phyloP scores from a whole-genome alignment of 2,797 vertebrate genomes.

The Erithacus rubecula region DNA sequence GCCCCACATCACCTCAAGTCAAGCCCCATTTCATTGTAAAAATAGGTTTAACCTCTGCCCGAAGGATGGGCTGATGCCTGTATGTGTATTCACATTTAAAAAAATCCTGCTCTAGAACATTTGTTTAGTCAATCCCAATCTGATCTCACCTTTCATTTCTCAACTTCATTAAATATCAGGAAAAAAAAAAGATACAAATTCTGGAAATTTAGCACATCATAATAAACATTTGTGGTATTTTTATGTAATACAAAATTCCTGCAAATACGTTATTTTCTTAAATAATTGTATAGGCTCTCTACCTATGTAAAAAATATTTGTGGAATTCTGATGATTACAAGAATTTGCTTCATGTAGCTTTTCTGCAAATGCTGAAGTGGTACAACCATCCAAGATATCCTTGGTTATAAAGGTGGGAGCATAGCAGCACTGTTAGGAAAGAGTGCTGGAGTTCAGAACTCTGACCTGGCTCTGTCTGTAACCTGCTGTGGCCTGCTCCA shows the following conservation, averaged over 20 bases:
- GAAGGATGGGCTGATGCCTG: neutral
- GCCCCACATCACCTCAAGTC: neutral
- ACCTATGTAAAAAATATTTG: neutral
- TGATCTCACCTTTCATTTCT: neutral
- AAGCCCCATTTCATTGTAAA: neutral
- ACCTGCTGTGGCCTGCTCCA: neutral
- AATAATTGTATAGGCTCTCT: neutral
- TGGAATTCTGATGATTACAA: neutral
- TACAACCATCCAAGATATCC: neutral
- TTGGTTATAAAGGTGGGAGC: neutral
- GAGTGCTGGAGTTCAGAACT: neutral
- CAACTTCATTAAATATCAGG: neutral
- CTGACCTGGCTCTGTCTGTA: neutral
- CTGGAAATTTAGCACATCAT: neutral
- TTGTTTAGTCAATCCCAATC: neutral
- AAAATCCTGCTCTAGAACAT: fast-evolving
- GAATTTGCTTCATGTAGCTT: neutral
- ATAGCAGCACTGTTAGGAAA: neutral
- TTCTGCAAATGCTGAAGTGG: neutral
- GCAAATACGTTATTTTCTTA: neutral
- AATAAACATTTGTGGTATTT: neutral
- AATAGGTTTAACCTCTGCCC: neutral
- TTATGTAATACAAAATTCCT: neutral
- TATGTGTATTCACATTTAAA: neutral
- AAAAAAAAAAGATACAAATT: neutral